phyloP scores from a whole-genome alignment of 2,113 vertebrate species.

The Hippocampus comes region DNA sequence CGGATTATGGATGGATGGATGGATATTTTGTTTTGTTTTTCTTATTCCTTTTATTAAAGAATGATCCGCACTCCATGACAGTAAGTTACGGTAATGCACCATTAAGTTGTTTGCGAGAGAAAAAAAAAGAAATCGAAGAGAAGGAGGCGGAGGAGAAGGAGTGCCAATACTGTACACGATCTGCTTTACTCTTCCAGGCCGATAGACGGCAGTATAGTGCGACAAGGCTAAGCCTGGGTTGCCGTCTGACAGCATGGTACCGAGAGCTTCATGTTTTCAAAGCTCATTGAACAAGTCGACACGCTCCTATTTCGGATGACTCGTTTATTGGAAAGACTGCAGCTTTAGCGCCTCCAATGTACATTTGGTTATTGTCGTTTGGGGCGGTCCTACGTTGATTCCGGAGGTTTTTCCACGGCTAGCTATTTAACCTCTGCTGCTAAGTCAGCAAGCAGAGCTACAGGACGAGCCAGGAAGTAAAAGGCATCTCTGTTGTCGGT shows the following conservation, averaged over 20 bases:
- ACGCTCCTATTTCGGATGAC: too few relatives aligned
- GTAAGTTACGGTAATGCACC: too few relatives aligned
- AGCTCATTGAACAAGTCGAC: neutral
- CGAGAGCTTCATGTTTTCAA: neutral
- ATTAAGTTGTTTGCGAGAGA: too few relatives aligned
- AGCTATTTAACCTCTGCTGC: neutral
- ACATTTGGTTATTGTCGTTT: neutral
- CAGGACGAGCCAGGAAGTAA: neutral
- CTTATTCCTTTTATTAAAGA: too few relatives aligned
- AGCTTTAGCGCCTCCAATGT: neutral
- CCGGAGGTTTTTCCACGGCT: neutral
- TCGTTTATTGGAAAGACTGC: neutral
- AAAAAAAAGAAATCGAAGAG: too few relatives aligned
- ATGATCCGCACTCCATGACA: too few relatives aligned
- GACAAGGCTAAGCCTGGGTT: fast-evolving
- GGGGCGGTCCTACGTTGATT: neutral
- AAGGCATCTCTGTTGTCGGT: neutral
- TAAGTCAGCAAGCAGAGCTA: neutral
- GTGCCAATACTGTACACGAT: too few relatives aligned
- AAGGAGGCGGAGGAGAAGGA: too few relatives aligned
- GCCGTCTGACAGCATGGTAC: neutral
- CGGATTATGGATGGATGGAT: too few relatives aligned
- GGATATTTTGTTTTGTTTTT: too few relatives aligned
- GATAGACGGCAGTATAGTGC: conserved; percentile 21
- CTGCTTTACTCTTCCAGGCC: conserved; percentile 23